phyloP scores from a whole-genome alignment of 2,113 vertebrate genomes.

The Entosphenus tridentatus region DNA sequence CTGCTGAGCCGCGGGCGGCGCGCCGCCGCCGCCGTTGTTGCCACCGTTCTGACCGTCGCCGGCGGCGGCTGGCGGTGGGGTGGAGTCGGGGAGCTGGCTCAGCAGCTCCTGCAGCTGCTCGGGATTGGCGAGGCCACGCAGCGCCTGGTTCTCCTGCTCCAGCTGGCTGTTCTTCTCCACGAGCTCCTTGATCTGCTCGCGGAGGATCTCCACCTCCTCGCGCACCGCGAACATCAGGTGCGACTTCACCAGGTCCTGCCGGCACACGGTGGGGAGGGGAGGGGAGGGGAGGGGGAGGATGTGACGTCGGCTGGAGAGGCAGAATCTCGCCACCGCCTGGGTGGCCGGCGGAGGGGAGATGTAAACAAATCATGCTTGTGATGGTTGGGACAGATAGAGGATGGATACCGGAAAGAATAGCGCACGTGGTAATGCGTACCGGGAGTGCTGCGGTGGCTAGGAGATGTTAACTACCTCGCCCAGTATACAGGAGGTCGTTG shows the following conservation, averaged over 20 bases:
- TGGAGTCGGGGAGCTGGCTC: not conserved
- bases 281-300: not conserved
- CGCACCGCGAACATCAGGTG: slow-evolving; percentile 40
- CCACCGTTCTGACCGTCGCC: no score
- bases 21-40: no score
- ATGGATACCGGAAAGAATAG: no score
- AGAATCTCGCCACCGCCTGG: not conserved
- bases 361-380: no score
- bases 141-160: slow-evolving; percentile 32
- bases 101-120: slow-evolving; percentile 13
- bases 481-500: no score
- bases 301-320: not conserved
- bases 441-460: no score
- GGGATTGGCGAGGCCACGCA: slow-evolving; percentile 22
- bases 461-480: not conserved
- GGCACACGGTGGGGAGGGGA: not conserved
- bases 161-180: slow-evolving; percentile 26
- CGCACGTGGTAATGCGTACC: no score
- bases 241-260: slow-evolving; percentile 39
- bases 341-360: not conserved
- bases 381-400: no score
- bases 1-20: no score
- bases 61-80: not conserved
- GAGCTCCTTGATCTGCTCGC: slow-evolving; percentile 34
- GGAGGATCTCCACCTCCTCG: slow-evolving; percentile 37